These are phyloP conservation scores for Solenopsis fugax DNA, from an alignment of 1,140 invertebrate genomes.

Conservation along the genomic window DNA sequence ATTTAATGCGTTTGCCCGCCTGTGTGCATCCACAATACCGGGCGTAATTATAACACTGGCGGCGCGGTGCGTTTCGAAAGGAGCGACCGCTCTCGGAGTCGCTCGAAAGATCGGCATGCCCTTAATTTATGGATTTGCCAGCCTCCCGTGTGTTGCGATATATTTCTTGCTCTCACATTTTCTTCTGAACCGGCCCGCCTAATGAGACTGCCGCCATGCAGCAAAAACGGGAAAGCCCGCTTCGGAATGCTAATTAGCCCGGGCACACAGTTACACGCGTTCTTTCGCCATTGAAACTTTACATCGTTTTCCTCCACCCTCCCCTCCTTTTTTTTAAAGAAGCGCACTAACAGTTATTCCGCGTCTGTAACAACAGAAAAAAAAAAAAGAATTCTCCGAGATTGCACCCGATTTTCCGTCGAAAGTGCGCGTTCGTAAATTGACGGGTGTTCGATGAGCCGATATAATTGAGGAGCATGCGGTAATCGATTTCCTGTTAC, in stretches of 20 bases:
- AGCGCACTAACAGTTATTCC: background rate
- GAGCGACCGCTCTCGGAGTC: constrained; percentile 12
- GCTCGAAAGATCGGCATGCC: constrained; percentile 60
- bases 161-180: constrained; percentile 69
- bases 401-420: constrained; percentile 9
- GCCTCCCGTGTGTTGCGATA: constrained; percentile 55
- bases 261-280: background rate
- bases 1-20: constrained; percentile 37
- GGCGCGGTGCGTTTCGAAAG: constrained; percentile 46
- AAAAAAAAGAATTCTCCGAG: background rate
- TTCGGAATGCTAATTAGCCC: constrained; percentile 55
- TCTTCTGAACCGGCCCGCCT: constrained; percentile 50
- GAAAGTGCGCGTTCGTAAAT: constrained; percentile 1
- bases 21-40: constrained; percentile 42
- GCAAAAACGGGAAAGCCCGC: constrained; percentile 62
- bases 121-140: constrained; percentile 65
- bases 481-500: constrained; percentile 55
- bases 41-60: constrained; percentile 49
- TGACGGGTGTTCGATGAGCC: constrained; percentile 7
- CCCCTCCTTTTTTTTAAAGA: constrained; percentile 9
- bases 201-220: constrained; percentile 60
- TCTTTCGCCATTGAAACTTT: constrained; percentile 26
- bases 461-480: constrained; percentile 35
- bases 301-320: constrained; percentile 8
- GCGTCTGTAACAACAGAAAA: background rate